These are phyloP conservation scores for Litoditis marina DNA, from an alignment of 2,888 invertebrate genomes.

Conservation along the genomic window DNA sequence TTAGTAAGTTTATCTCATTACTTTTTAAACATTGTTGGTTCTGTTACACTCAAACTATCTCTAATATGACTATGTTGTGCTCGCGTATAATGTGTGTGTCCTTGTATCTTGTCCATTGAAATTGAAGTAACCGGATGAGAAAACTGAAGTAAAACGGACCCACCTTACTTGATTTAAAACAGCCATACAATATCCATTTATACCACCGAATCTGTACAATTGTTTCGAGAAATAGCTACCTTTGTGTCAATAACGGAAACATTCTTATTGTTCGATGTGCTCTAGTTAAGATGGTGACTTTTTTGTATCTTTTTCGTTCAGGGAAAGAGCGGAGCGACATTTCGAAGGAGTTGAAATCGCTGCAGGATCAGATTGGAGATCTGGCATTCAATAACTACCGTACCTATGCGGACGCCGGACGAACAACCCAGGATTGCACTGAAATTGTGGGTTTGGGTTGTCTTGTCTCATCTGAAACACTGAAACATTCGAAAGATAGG, in stretches of 20 bases:
- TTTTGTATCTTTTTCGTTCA: conserved; percentile 15
- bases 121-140: background rate
- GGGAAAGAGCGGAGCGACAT: conserved; percentile 34
- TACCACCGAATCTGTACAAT: background rate
- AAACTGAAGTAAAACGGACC: too few relatives aligned
- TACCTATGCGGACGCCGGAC: conserved; percentile 59
- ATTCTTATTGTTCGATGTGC: background rate
- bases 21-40: background rate
- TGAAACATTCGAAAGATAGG: background rate
- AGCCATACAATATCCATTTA: too few relatives aligned
- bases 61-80: too few relatives aligned
- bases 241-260: too few relatives aligned
- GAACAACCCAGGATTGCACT: conserved; percentile 58
- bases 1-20: conserved; percentile 7
- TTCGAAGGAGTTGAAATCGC: conserved; percentile 38
- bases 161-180: too few relatives aligned
- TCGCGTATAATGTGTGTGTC: too few relatives aligned
- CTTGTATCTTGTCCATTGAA: background rate
- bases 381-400: conserved; percentile 60
- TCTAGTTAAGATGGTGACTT: background rate
- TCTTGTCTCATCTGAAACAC: background rate
- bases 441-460: conserved; percentile 41
- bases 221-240: too few relatives aligned
- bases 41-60: too few relatives aligned
- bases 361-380: conserved; percentile 56